Conservation (phyloP, 2,888 invertebrate species). For the Andrena haemorrhoa region DNA sequence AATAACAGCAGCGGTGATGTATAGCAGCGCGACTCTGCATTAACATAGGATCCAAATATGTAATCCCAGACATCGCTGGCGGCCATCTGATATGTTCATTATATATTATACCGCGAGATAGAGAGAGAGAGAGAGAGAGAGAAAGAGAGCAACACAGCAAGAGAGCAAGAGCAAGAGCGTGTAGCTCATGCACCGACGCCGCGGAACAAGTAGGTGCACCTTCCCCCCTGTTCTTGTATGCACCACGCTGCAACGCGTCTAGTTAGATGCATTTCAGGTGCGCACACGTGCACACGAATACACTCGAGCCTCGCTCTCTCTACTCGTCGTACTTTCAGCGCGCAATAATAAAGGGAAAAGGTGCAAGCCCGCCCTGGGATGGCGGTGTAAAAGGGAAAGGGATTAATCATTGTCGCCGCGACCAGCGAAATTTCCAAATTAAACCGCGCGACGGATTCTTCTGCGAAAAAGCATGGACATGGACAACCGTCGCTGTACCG, state of each 20-base stretch:
- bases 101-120: slow-evolving; percentile 67
- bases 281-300: slow-evolving; percentile 64
- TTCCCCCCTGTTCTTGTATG: slow-evolving; percentile 43
- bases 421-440: slow-evolving; percentile 44
- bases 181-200: slow-evolving; percentile 58
- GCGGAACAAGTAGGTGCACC: slow-evolving; percentile 69
- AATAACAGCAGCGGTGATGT: slow-evolving; percentile 71
- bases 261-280: slow-evolving; percentile 72
- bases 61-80: slow-evolving; percentile 75
- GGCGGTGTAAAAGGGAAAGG: slow-evolving; percentile 38
- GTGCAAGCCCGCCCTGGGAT: slow-evolving; percentile 3
- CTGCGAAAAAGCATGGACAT: background rate
- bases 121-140: background rate
- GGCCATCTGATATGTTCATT: slow-evolving; percentile 75
- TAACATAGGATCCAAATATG: slow-evolving; percentile 75
- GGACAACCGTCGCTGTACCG: too few relatives aligned
- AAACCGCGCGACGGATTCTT: slow-evolving; percentile 3
- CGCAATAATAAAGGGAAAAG: slow-evolving; percentile 60
- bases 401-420: slow-evolving; percentile 54
- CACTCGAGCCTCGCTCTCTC: slow-evolving; percentile 38
- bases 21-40: slow-evolving; percentile 70
- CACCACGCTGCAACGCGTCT: slow-evolving; percentile 64
- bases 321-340: slow-evolving; percentile 59
- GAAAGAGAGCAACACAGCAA: background rate
- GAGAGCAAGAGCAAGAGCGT: slow-evolving; percentile 14